Percentiles rank a stretch among this genome's conserved stretches.
phyloP scores from a whole-genome alignment of 2,888 invertebrate genomes.

The Patella depressa region DNA sequence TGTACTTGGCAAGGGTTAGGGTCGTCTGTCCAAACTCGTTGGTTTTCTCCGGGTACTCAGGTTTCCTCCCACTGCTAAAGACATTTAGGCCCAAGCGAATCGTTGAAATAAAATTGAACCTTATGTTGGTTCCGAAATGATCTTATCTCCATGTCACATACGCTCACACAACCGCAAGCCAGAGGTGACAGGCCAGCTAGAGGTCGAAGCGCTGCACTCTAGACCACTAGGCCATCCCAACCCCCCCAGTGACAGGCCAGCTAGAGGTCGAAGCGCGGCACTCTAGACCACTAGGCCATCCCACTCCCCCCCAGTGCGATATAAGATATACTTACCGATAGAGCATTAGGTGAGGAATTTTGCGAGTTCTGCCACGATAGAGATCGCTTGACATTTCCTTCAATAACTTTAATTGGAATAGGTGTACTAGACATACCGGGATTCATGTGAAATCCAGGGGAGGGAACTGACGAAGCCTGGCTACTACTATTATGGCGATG shows the following conservation, averaged over 20 bases:
- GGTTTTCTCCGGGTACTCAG: too few relatives aligned
- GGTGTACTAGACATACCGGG: conserved; percentile 24
- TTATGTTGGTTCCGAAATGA: too few relatives aligned
- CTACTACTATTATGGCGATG: conserved; percentile 5
- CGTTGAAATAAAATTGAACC: too few relatives aligned
- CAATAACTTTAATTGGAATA: conserved; percentile 39
- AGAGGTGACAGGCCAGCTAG: too few relatives aligned
- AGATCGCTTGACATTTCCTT: conserved; percentile 56
- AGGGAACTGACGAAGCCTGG: conserved; percentile 58
- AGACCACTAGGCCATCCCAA: background rate
- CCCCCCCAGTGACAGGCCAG: background rate
- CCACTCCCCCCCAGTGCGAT: background rate
- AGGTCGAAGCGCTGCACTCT: too few relatives aligned
- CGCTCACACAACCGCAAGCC: too few relatives aligned
- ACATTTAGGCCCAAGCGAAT: too few relatives aligned
- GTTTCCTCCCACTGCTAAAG: too few relatives aligned
- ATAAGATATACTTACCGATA: background rate
- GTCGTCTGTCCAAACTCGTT: too few relatives aligned
- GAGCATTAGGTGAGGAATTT: background rate
- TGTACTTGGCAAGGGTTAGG: too few relatives aligned
- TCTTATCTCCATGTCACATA: too few relatives aligned
- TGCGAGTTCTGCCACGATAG: conserved; percentile 60
- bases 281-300: background rate
- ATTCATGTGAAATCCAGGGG: conserved; percentile 31
- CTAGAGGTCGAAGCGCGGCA: too few relatives aligned